Base-by-base conservation (phyloP, 92 coral and sea anemone genomes). In the Epizoanthus scotinus region DNA sequence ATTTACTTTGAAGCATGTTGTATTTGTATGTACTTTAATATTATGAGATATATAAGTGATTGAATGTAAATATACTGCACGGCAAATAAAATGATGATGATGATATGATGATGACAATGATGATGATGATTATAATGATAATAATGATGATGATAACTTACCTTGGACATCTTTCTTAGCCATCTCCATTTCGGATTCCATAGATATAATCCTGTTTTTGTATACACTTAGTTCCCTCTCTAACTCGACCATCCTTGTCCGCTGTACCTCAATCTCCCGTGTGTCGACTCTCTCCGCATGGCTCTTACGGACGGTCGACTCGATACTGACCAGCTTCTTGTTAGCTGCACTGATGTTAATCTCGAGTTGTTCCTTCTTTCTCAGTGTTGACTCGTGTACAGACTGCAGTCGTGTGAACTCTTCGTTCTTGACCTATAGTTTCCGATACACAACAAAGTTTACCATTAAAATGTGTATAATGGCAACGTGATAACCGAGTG, bases 291-390 rank as follows among this genome's bases (percentile, higher is more conserved):
- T 79, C n/a, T 71, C 93, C 8, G 73, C 24, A 13, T 57, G 63
- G 27, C 64, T 82, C 66, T 89, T 90, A 27, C 89, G 86, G 14
- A 68, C 34, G 38, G 78, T 72, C 19, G 86, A 61, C 55, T 88
- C 93, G 18, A 86, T 86, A 64, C 59, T 78, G 56, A 63, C 50
- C 36, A 86, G 29, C 58, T 85, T 89, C 67, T 84, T 83, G 50
- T 83, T 84, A 7, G 87, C 80, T 38, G 65, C 84, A 19, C 71
- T 81, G 26, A 82, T 82, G 0, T 93, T 93, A 15, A 74, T 53
- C 67, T 91, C 98, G 28, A 94, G 86, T 78, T 94, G 89, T 25
- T 91, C 89, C 61, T 94, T 94, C 20, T 83, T 87, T 77, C 90
- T 91, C 54, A 91, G 38, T 8, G 87, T 81, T 52, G 79, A 28